Evolutionary conservation across 2,797 vertebrate genomes (phyloP).

Genomic region (Dendrocincla fuliginosa): DNA sequence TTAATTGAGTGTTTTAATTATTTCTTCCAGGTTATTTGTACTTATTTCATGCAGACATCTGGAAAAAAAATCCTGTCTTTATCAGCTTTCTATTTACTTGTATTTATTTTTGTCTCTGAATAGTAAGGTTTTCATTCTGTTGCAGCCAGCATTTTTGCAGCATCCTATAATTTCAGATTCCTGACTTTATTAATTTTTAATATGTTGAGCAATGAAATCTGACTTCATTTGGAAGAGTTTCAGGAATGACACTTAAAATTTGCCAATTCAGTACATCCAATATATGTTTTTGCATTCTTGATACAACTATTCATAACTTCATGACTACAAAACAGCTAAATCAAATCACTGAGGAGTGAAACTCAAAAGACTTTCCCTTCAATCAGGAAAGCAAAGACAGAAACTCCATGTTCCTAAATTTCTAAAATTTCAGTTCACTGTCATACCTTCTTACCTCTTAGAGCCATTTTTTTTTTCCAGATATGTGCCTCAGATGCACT

Average conservation of each 20-base stretch:
- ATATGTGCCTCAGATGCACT: not conserved
- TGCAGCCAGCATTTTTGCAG: not conserved
- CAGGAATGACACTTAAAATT: not conserved
- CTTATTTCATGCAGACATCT: not conserved
- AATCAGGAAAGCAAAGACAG: not conserved
- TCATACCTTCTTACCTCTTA: not conserved
- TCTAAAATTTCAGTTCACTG: not conserved
- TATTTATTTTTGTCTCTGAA: not conserved
- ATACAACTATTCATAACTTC: not conserved
- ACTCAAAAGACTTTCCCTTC: not conserved
- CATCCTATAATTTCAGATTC: not conserved
- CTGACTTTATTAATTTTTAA: not conserved
- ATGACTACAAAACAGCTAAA: not conserved
- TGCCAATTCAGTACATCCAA: not conserved
- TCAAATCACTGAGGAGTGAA: not conserved
- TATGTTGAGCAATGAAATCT: not conserved
- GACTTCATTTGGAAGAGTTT: not conserved
- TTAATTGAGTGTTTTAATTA: not conserved
- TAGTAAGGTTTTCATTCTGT: not conserved
- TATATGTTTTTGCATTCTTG: not conserved
- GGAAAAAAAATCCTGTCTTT: not conserved
- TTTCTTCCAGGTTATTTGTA: not conserved
- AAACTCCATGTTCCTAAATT: not conserved
- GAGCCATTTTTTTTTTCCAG: not conserved
- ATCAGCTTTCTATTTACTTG: not conserved